phyloP scores from a whole-genome alignment of 2,113 vertebrate genomes.

The Solea senegalensis region DNA sequence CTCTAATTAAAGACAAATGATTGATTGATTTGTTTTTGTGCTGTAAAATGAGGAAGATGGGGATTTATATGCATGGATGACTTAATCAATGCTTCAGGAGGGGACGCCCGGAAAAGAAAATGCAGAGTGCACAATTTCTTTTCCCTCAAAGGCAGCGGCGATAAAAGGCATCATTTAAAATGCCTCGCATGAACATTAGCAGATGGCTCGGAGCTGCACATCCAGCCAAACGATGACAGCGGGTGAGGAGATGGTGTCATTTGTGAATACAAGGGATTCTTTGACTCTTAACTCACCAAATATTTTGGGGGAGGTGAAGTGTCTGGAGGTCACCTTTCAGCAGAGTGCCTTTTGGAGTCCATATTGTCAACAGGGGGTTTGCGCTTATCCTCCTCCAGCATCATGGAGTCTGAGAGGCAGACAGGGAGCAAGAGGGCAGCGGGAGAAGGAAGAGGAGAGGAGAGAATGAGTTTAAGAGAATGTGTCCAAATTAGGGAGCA shows the following conservation, averaged over 20 bases:
- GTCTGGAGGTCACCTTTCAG: conserved; percentile 78
- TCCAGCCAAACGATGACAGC: conserved; percentile 11
- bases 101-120: too few relatives aligned
- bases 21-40: conserved; percentile 3
- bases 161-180: conserved; percentile 30
- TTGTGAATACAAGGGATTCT: conserved; percentile 30
- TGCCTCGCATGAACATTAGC: conserved; percentile 18
- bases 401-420: conserved; percentile 66
- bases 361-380: conserved; percentile 52
- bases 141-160: neutral
- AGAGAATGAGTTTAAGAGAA: conserved; percentile 32
- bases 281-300: conserved; percentile 70
- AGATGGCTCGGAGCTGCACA: conserved; percentile 7
- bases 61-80: neutral
- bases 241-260: conserved; percentile 12
- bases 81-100: neutral
- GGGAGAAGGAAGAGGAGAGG: conserved; percentile 26
- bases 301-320: conserved; percentile 62
- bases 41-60: conserved; percentile 5
- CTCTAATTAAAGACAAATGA: conserved; percentile 9
- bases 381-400: conserved; percentile 47
- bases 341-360: conserved; percentile 62
- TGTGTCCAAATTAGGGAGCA: conserved; percentile 57
- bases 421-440: conserved; percentile 43
- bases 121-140: neutral